Base-by-base conservation (phyloP, 2,113 vertebrate genomes). In the Gadus macrocephalus region DNA sequence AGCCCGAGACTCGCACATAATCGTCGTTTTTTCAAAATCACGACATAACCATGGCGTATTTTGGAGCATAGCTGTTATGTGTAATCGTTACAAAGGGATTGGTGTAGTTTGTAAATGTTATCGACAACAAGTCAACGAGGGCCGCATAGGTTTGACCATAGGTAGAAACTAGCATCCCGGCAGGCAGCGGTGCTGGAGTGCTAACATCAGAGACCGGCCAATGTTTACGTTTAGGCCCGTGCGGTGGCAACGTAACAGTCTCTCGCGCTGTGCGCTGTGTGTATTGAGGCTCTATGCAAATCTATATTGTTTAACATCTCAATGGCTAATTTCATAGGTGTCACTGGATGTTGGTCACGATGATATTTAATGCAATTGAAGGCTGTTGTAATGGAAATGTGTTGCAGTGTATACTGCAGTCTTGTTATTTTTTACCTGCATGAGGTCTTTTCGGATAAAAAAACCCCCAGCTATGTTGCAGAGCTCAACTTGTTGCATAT, bases 101-200 rank as follows among this genome's bases (percentile, higher is more conserved):
- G 42, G 42, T 49, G 42, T 49, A 49, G 42, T 49, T 49, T 49
- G 62, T 42, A 61, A 66, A 75, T 70, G 65, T 42, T 79, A 71
- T 71, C 70, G 65, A 70, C 64, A 55, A 68, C 38, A 69, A 61
- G 60, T 28, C 68, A 62, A 0, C 6, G 64, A 81, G 85, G 87
- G 83, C 86, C 84, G 78, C 75, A 59, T 49, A 81, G 80, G 75
- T 79, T 70, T 81, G 76, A 69, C 73, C 42, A 19, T 28, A 85
- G 82, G 85, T 85, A 66, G 25, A 64, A 84, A 4, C 74, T 88
- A 85, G 87, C 85, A 88, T 83, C 83, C 64, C 42, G 42, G 73
- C 78, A 67, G 85, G 66, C 86, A 88, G 85, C 81, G 76, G 82
- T 73, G 74, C 64, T 62, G n/a, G 7, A 20, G 76, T 38, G 85